Evolutionary conservation across 2,888 invertebrate genomes (phyloP).

Genomic region (Euclidia mi): DNA sequence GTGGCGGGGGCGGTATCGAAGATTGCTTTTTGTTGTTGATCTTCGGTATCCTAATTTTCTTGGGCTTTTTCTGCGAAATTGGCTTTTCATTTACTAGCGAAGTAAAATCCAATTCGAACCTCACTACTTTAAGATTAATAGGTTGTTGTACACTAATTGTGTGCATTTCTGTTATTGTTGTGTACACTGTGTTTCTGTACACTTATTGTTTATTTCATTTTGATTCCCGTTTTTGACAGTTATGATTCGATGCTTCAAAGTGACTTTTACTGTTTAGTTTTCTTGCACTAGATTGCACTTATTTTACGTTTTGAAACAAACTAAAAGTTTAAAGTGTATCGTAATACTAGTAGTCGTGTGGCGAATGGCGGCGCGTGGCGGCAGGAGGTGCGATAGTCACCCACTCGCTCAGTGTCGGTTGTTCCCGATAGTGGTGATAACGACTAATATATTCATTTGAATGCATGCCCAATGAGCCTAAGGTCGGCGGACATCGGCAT

Average conservation of each 20-base stretch:
- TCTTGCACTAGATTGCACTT: background rate
- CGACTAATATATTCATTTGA: constrained; percentile 83
- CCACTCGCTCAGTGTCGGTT: constrained; percentile 79
- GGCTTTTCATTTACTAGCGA: constrained; percentile 62
- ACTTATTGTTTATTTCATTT: constrained; percentile 25
- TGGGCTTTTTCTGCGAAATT: constrained; percentile 62
- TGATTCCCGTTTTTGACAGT: constrained; percentile 29
- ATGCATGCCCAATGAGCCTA: constrained; percentile 81
- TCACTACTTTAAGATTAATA: constrained; percentile 84
- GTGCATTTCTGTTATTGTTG: too few species aligned
- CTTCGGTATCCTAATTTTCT: constrained; percentile 73
- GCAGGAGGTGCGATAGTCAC: constrained; percentile 77
- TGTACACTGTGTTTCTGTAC: constrained; percentile 12
- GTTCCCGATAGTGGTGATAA: constrained; percentile 82
- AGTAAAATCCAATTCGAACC: constrained; percentile 81
- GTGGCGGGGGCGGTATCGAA: constrained; percentile 74
- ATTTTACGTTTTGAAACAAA: too few species aligned
- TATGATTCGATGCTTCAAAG: constrained; percentile 13
- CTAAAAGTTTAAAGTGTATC: constrained; percentile 29
- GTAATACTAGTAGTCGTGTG: constrained; percentile 17
- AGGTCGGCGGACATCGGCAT: constrained; percentile 59
- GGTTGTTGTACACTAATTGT: constrained; percentile 78
- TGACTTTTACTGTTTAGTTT: constrained; percentile 2
- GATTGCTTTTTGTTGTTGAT: constrained; percentile 63
- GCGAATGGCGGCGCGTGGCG: constrained; percentile 44